Base-by-base conservation (phyloP, 2,888 invertebrate genomes). In the Euzetes globulus region DNA sequence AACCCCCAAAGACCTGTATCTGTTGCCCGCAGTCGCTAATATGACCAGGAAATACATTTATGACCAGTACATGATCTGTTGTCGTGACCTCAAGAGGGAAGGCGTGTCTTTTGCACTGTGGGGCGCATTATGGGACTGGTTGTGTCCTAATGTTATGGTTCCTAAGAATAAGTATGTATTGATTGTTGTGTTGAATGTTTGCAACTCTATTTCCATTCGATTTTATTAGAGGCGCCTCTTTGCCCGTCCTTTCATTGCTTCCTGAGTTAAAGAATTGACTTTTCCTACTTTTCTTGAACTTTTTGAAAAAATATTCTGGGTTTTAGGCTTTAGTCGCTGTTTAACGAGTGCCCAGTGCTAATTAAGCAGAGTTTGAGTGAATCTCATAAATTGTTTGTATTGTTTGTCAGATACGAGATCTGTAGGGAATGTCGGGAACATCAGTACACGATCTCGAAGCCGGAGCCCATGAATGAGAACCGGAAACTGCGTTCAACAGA, bases 361-460 rank as follows among this genome's bases (percentile, higher is more conserved):
- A n/a, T n/a, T n/a, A n/a, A n/a, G n/a, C n/a, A n/a, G n/a, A n/a
- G n/a, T n/a, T n/a, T n/a, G n/a, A n/a, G n/a, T n/a, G n/a, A n/a
- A n/a, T n/a, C n/a, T n/a, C n/a, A n/a, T n/a, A n/a, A n/a, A n/a
- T n/a, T n/a, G n/a, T n/a, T n/a, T 19, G n/a, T n/a, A 13, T 13
- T 50, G 17, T 52, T 52, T 50, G 73, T 47, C 27, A 29, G 71
- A 27, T 45, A 22, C 27, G 74, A 74, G 25, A 41, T 71, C 19
- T 74, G 74, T 74, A 47, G n/a, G 22, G 45, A 74, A 41, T 74
- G 74, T 71, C 74, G 74, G 7, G 45, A 47, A 45, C 58, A 74
- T 63, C 72, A 74, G 41, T 70, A 70, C 45, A 60, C 52, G 33
- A 37, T 50, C 33, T 50, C 58, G 17, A 72, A 72, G 25, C 41